These are phyloP conservation scores for Lepus timidus DNA, from an alignment of 2,113 vertebrate genomes.

Conservation along the genomic window DNA sequence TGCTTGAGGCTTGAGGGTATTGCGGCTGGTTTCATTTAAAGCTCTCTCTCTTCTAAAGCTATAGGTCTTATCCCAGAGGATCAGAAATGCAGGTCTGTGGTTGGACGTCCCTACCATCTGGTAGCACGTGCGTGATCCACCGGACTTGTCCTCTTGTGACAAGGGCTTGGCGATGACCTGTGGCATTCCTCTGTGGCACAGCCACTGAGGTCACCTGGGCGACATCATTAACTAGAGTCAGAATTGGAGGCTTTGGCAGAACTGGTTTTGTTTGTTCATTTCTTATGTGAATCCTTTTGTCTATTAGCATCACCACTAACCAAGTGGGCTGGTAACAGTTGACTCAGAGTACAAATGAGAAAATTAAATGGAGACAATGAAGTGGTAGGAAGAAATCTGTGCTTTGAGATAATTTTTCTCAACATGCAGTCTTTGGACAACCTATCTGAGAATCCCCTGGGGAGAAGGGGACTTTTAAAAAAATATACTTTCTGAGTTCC, in stretches of 20 bases:
- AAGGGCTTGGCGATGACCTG: fast-evolving
- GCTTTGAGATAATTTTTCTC: neutral
- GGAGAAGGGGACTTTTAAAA: neutral
- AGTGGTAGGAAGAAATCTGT: neutral
- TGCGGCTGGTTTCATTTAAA: neutral
- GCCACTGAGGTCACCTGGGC: neutral
- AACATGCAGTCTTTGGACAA: neutral
- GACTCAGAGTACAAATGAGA: neutral
- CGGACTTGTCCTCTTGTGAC: neutral
- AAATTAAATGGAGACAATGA: neutral
- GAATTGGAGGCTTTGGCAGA: neutral
- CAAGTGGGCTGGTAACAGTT: neutral
- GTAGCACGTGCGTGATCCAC: fast-evolving
- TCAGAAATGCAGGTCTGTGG: neutral
- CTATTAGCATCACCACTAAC: neutral
- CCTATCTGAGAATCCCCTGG: neutral
- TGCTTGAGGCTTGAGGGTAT: neutral
- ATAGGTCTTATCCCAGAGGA: neutral
- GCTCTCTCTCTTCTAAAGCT: neutral
- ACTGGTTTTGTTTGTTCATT: neutral
- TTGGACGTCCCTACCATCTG: no score
- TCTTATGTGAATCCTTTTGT: neutral
- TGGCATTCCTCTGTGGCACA: fast-evolving
- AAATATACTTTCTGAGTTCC: neutral
- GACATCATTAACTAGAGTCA: neutral